Conservation (phyloP, 2,113 vertebrate genomes). For the Sardina pilchardus region DNA sequence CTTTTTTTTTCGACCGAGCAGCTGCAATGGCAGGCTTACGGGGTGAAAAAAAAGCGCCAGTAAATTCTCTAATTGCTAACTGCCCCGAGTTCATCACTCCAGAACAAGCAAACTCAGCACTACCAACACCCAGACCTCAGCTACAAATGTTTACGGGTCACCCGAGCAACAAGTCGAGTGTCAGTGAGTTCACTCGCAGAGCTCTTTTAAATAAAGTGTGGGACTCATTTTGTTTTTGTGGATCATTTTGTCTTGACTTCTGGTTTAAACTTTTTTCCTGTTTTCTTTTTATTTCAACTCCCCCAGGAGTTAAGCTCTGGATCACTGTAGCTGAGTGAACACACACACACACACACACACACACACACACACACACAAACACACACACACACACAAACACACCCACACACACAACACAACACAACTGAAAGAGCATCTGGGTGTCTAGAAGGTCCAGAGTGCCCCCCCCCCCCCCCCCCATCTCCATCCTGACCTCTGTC, state of each 20-base stretch:
- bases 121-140: conserved; percentile 13
- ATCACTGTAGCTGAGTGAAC: neutral
- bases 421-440: neutral
- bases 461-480: neutral
- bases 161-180: neutral
- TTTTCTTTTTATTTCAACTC: neutral
- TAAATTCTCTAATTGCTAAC: conserved; percentile 18
- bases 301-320: neutral
- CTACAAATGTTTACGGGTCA: conserved; percentile 15
- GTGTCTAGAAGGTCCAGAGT: neutral
- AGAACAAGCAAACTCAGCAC: conserved; percentile 13
- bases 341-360: too few species aligned
- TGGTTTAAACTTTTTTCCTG: neutral
- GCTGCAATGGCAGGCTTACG: conserved; percentile 38
- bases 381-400: too few species aligned
- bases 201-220: too few species aligned
- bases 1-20: conserved; percentile 26
- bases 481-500: too few species aligned
- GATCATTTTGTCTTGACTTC: neutral
- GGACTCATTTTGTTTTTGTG: neutral
- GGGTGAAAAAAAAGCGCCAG: conserved; percentile 9
- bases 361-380: too few species aligned
- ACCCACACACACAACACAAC: too few species aligned
- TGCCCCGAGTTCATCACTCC: conserved; percentile 9
- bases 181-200: neutral